A percentile compares a stretch with the other conserved stretches of the same genome.
These are phyloP conservation scores for Artibeus jamaicensis DNA, from an alignment of 2,797 vertebrate genomes.

Conservation along the genomic window DNA sequence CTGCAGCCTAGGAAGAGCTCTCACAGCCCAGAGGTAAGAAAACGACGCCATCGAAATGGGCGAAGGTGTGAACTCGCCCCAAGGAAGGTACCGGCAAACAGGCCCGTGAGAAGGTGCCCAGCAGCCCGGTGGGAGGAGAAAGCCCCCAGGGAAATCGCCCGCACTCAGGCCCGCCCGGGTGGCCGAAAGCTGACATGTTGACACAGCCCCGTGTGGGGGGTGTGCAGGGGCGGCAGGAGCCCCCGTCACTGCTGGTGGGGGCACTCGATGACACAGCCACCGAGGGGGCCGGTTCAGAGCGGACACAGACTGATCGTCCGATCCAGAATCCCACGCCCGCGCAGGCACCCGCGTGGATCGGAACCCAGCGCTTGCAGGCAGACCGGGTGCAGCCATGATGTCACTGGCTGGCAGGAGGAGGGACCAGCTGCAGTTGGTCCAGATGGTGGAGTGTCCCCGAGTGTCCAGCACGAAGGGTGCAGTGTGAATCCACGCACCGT, in stretches of 20 bases:
- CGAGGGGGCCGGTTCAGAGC: no score
- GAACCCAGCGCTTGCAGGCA: fast-evolving
- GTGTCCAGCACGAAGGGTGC: fast-evolving
- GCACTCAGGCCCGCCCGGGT: no score
- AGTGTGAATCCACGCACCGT: fast-evolving
- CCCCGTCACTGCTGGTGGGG: fast-evolving
- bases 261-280: fast-evolving
- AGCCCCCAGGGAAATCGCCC: not conserved
- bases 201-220: fast-evolving
- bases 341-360: fast-evolving
- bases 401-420: fast-evolving
- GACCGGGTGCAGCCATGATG: fast-evolving
- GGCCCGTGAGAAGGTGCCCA: fast-evolving
- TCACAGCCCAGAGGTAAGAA: fast-evolving
- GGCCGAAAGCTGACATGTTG: fast-evolving
- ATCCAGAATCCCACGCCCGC: fast-evolving
- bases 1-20: fast-evolving
- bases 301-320: fast-evolving
- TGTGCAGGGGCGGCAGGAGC: fast-evolving
- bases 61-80: no score
- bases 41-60: fast-evolving
- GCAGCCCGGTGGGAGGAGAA: not conserved
- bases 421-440: fast-evolving
- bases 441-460: fast-evolving
- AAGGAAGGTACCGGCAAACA: fast-evolving